Base-by-base conservation (phyloP, 2,888 invertebrate species). In the Nasonia oneida region DNA sequence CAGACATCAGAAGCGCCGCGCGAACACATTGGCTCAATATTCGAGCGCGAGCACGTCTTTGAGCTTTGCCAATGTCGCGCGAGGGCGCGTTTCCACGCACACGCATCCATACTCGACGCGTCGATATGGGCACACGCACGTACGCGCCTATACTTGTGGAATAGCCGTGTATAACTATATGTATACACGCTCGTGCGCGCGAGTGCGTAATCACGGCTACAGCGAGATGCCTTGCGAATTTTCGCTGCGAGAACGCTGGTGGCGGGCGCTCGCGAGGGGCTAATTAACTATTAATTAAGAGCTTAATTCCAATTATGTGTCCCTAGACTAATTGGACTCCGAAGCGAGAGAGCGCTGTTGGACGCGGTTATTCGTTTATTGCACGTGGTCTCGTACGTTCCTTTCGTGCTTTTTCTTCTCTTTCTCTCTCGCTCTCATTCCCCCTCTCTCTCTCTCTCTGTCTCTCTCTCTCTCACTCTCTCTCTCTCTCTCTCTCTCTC, bases 271-370 rank as follows among this genome's bases (percentile, higher is more conserved):
- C 80, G 77, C n/a, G 86, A 81, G 53, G 87, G 87, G 91, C 92
- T 92, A 92, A 92, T 93, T 92, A 91, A 90, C 91, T 90, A 91
- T 90, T 91, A 91, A 91, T 92, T 91, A 90, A 91, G 90, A 90
- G 90, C 90, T 91, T 90, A 90, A 92, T 91, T 90, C 90, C 91
- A 92, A 91, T 92, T 92, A 91, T 90, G 87, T 90, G 89, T 88
- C 89, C 89, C 90, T 89, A 88, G 89, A 91, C 91, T 92, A 92
- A 92, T 92, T 92, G 92, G 91, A 91, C 89, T 89, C 90, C 89
- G 90, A 90, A 90, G 89, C 88, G 70, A 33, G 70, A 39, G 39
- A 67, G 80, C 76, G 33, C 29, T n/a, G 74, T 42, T 71, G 37
- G 57, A 57, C 50, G 78, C 50, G 74, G 14, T 39, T 29, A 71